Base-by-base conservation (phyloP, 2,888 invertebrate species). In the Salpingus planirostris region DNA sequence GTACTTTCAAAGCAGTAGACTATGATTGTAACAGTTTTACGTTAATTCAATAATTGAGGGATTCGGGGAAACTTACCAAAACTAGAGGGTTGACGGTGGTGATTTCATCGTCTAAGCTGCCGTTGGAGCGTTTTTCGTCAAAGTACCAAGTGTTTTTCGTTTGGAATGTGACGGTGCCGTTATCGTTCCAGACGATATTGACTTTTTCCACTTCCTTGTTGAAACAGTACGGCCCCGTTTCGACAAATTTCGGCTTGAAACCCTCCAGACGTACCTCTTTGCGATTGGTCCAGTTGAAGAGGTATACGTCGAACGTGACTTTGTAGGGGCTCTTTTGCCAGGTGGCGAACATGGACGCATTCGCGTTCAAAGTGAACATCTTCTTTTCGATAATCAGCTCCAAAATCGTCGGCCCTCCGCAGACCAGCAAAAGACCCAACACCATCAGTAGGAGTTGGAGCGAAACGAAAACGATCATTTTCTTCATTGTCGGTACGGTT, bases 231-330 rank as follows among this genome's bases (percentile, higher is more conserved):
- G 80, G 80, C 8, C 80, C 80, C 27, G 71, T 46, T 51, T 72
- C 62, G 32, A 66, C 55, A 14, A 78, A 61, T 24, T 62, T 66
- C 1, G 77, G 78, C 42, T 76, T 77, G 2, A 57, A 59, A 3
- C 64, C 66, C 31, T 66, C 66, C 11, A 73, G 71, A 2, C 71
- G 68, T 18, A 76, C 71, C 28, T 75, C 71, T 7, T 78, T 70
- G 0, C 82, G 74, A 60, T 85, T 86, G 3, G 85, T 85, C 85
- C 85, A 85, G 60, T 86, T 85, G 62, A 76, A 85, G 43, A 83
- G 68, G 53, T 76, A 80, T 33, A 85, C 67, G 45, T 82, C 78
- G 45, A 85, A 62, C 50, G 64, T 69, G 11, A 84, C 59, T 0
- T 76, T 74, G 15, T 83, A 61, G 0, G 73, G 68, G 0, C 80